These are phyloP conservation scores for Laticauda colubrina DNA, from an alignment of 2,113 vertebrate genomes.

Conservation along the genomic window DNA sequence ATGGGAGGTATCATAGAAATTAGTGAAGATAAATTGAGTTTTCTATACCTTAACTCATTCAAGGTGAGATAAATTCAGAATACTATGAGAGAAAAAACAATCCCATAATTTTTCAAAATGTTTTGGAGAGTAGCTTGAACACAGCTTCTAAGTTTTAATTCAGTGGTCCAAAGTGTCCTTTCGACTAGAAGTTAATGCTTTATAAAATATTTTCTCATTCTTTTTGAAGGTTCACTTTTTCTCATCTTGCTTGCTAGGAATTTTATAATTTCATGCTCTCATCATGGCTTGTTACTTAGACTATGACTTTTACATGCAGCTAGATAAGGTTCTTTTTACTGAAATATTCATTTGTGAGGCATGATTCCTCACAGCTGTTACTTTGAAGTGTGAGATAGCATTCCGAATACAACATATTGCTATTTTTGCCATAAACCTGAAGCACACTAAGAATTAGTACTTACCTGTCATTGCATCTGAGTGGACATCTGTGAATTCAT, in stretches of 20 bases:
- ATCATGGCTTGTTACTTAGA: constrained; percentile 64
- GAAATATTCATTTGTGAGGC: constrained; percentile 57
- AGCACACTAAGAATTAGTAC: background rate
- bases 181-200: constrained; percentile 51
- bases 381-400: constrained; percentile 68
- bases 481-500: background rate
- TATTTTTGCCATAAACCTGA: constrained; percentile 42
- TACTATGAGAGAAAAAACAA: constrained; percentile 1
- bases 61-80: background rate
- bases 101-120: constrained; percentile 31
- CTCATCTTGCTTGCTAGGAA: constrained; percentile 49
- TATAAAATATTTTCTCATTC: constrained; percentile 40
- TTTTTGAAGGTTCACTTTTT: constrained; percentile 54
- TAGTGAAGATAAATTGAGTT: background rate
- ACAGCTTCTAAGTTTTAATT: constrained; percentile 57
- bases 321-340: constrained; percentile 61
- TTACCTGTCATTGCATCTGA: background rate
- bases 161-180: constrained; percentile 34
- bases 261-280: constrained; percentile 66
- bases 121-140: constrained; percentile 14
- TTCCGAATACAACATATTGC: constrained; percentile 36
- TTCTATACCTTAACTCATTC: background rate
- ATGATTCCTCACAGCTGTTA: constrained; percentile 63
- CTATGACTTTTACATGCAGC: constrained; percentile 60
- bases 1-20: background rate